Evolutionary conservation across 2,888 invertebrate genomes (phyloP).

Genomic region (Hemicrepidius hirtus): DNA sequence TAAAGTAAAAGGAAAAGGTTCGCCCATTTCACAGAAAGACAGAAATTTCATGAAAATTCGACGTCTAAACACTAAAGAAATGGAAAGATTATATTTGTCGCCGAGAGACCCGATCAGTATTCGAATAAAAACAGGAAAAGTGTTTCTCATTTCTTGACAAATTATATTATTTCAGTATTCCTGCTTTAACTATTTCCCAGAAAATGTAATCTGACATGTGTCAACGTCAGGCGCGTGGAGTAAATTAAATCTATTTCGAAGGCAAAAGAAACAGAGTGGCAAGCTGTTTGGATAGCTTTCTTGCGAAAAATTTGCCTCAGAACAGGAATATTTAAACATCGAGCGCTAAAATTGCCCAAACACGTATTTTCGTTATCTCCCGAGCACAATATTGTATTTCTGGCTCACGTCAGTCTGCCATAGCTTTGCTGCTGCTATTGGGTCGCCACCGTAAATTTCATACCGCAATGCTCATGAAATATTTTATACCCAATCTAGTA

Average conservation of each 20-base stretch:
- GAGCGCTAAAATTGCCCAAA: constrained; percentile 32
- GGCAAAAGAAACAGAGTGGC: constrained; percentile 48
- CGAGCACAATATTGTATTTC: constrained; percentile 43
- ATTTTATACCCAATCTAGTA: constrained; percentile 63
- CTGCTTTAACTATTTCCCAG: constrained; percentile 49
- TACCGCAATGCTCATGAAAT: constrained; percentile 61
- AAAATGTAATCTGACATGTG: constrained; percentile 53
- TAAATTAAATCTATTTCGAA: constrained; percentile 51
- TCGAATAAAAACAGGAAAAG: constrained; percentile 44
- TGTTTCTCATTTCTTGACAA: constrained; percentile 49
- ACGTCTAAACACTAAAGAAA: constrained; percentile 17
- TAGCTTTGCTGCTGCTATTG: constrained; percentile 45
- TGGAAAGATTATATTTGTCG: constrained; percentile 24
- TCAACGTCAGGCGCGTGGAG: constrained; percentile 50
- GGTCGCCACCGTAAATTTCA: constrained; percentile 57
- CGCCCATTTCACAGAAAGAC: constrained; percentile 2
- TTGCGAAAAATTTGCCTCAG: constrained; percentile 23
- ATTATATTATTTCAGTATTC: constrained; percentile 52
- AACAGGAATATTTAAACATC: constrained; percentile 39
- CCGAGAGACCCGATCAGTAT: constrained; percentile 30
- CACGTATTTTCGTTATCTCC: constrained; percentile 43
- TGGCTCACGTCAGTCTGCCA: constrained; percentile 45
- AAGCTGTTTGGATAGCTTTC: constrained; percentile 38
- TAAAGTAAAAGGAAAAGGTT: constrained; percentile 25
- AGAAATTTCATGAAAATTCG: constrained; percentile 20